Conservation (phyloP, 2,888 invertebrate genomes). For the Macrophya alboannulata region DNA sequence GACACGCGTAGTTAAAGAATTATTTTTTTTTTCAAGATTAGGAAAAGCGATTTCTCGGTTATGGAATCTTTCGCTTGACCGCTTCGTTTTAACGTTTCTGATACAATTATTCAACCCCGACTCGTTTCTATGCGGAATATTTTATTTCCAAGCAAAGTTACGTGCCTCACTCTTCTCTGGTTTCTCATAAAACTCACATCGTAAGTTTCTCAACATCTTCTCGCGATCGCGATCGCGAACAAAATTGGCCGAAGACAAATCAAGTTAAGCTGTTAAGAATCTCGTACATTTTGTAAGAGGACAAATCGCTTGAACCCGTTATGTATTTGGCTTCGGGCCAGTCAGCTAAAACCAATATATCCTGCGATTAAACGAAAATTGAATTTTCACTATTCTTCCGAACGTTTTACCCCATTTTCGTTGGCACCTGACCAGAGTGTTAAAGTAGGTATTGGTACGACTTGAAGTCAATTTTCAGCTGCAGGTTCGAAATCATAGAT, state of each 20-base stretch:
- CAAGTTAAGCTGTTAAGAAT: background rate
- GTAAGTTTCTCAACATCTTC: background rate
- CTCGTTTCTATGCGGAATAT: too few species aligned
- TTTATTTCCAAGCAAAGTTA: background rate
- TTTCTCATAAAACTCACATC: too few species aligned
- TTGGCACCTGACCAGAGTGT: conserved; percentile 72
- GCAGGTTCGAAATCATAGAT: background rate
- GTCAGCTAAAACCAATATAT: conserved; percentile 71
- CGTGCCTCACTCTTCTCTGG: background rate
- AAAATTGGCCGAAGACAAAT: background rate
- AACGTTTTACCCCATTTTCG: conserved; percentile 67
- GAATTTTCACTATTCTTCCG: conserved; percentile 69
- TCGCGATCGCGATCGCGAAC: background rate
- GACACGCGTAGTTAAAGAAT: background rate
- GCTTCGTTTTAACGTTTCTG: background rate
- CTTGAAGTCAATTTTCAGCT: background rate
- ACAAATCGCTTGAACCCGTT: conserved; percentile 38
- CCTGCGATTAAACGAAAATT: conserved; percentile 74
- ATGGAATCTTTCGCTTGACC: background rate
- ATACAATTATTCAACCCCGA: too few species aligned
- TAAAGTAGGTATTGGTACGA: background rate
- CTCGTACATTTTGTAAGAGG: background rate
- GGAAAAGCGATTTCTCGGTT: background rate
- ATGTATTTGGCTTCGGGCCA: conserved; percentile 68
- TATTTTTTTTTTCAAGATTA: too few species aligned